Conservation (phyloP, 2,797 vertebrate genomes). For the Remorina albescens region DNA sequence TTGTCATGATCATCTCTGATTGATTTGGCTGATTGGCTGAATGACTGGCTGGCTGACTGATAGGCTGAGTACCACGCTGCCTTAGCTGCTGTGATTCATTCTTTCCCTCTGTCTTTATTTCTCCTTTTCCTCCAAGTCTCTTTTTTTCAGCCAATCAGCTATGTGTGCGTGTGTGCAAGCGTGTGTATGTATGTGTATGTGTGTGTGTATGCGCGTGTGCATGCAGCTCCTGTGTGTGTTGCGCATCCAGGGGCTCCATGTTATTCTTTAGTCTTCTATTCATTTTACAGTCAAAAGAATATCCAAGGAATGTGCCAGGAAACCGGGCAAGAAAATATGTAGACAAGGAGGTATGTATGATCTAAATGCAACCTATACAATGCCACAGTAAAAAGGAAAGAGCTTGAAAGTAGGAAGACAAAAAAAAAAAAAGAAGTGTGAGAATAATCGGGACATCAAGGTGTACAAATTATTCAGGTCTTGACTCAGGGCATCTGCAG, state of each 20-base stretch:
- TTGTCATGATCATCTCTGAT: slow-evolving; percentile 74
- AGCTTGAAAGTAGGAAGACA: neutral
- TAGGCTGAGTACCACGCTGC: slow-evolving; percentile 81
- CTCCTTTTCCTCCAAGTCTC: slow-evolving; percentile 42
- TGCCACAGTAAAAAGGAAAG: slow-evolving; percentile 45
- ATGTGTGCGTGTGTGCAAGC: slow-evolving; percentile 48
- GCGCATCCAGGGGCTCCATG: slow-evolving; percentile 91
- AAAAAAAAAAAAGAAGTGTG: slow-evolving; percentile 3
- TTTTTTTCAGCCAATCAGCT: slow-evolving; percentile 85
- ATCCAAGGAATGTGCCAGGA: slow-evolving; percentile 99
- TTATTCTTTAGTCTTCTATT: slow-evolving; percentile 99
- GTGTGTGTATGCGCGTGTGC: slow-evolving; percentile 51
- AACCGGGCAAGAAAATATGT: slow-evolving; percentile 99
- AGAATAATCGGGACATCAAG: slow-evolving; percentile 32
- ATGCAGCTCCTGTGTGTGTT: slow-evolving; percentile 74
- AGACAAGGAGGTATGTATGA: slow-evolving; percentile 99
- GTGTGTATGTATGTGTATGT: slow-evolving; percentile 49
- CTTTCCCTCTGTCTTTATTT: slow-evolving; percentile 59
- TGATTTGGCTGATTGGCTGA: slow-evolving; percentile 72
- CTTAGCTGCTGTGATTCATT: slow-evolving; percentile 68
- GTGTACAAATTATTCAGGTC: slow-evolving; percentile 65
- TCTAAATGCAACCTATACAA: slow-evolving; percentile 80
- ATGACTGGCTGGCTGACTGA: slow-evolving; percentile 66
- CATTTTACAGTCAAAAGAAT: slow-evolving; percentile 99
- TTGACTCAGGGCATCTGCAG: slow-evolving; percentile 42